Base-by-base conservation (phyloP, 2,113 vertebrate genomes). In the Corydoras maculifer region DNA sequence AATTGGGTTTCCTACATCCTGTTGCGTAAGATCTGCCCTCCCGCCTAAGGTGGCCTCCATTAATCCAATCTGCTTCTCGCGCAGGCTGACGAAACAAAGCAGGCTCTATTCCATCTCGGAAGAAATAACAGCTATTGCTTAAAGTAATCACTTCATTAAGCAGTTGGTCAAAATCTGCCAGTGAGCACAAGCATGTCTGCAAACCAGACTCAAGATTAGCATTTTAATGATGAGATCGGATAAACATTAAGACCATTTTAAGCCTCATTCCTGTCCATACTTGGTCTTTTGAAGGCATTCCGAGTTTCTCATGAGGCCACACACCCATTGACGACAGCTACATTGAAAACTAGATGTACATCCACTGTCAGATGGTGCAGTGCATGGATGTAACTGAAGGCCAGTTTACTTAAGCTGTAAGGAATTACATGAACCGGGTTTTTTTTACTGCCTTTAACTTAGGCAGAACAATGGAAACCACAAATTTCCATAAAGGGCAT, bases 1-100 rank as follows among this genome's bases (percentile, higher is more conserved):
- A 78, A 86, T 89, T 83, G 85, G 84, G 81, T 81, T 63, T 75
- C 29, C 49, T 60, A 62, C 82, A 84, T 87, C 84, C 84, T 87
- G 84, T 64, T 14, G 0, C 76, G 82, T 78, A 80, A 82, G 75
- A 77, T 79, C 80, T 84, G 73, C 61, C 48, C 53, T 53, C 13
- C 43, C 48, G 59, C 62, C 55, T 70, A 48, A 69, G 70, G 57
- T 70, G 61, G 66, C 32, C 58, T 61, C 8, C 8, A 61, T 49
- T 12, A 11, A 35, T 12, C 7, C 3, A 25, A 73, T 62, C 29
- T 58, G 57, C 29, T 64, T 31, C 18, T 60, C 14, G 15, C 51
- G 49, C 35, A 49, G 2, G 15, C 69, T 58, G 25, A 51, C 3
- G n/a, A 66, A 65, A 65, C 64, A 73, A 61, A 61, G 58, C 58